Conservation (phyloP, 1,140 invertebrate genomes). For the Gyrodactylus salaris region DNA sequence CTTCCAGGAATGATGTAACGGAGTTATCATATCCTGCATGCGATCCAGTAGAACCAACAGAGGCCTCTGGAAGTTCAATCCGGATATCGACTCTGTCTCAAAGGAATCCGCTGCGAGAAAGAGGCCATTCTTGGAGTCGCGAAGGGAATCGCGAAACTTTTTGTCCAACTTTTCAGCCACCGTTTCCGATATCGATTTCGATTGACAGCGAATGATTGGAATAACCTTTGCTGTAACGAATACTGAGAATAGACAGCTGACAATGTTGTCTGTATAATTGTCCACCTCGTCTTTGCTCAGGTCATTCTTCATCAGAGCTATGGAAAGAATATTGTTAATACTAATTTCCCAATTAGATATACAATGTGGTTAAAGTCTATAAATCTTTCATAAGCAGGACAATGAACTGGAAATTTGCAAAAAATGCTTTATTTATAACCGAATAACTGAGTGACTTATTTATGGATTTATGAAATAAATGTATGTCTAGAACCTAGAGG, state of each 20-base stretch:
- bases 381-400: too few species aligned
- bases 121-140: slow-evolving; percentile 73
- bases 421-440: too few species aligned
- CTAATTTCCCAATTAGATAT: too few species aligned
- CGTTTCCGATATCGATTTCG: slow-evolving; percentile 86
- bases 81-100: slow-evolving; percentile 28
- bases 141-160: slow-evolving; percentile 71
- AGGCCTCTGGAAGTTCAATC: slow-evolving; percentile 53
- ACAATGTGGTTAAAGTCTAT: too few species aligned
- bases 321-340: too few species aligned
- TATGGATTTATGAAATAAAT: too few species aligned
- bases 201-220: slow-evolving; percentile 67
- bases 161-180: slow-evolving; percentile 83
- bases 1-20: slow-evolving; percentile 93
- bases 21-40: slow-evolving; percentile 77
- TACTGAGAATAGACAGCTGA: slow-evolving; percentile 76
- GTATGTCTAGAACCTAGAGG: too few species aligned
- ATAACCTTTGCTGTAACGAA: slow-evolving; percentile 73
- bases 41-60: slow-evolving; percentile 64
- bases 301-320: not conserved
- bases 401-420: too few species aligned
- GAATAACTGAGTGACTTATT: too few species aligned
- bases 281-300: slow-evolving; percentile 63
- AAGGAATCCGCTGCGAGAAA: slow-evolving; percentile 44
- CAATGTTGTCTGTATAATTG: slow-evolving; percentile 57